Conservation (phyloP, 2,797 vertebrate genomes). For the Enteromius treurensis region DNA sequence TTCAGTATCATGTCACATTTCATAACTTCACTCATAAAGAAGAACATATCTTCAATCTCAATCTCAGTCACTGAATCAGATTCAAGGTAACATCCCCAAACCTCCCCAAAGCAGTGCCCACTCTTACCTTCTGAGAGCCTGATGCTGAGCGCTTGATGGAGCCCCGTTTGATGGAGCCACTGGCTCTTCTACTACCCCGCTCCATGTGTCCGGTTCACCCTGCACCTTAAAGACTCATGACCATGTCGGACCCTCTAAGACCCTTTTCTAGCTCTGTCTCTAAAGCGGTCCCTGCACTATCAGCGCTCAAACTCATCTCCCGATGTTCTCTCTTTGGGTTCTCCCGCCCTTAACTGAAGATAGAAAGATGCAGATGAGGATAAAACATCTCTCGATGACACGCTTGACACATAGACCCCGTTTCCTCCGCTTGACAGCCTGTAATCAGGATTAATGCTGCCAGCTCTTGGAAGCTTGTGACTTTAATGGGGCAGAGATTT, state of each 20-base stretch:
- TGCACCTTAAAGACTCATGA: conserved; percentile 34
- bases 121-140: conserved; percentile 94
- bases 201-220: conserved; percentile 34
- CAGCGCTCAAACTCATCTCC: conserved; percentile 7
- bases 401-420: conserved; percentile 78
- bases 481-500: conserved; percentile 96
- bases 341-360: conserved; percentile 71
- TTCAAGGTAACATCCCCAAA: background rate
- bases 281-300: background rate
- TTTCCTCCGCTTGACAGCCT: conserved; percentile 81
- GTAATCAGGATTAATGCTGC: conserved; percentile 96
- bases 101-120: background rate
- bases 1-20: background rate
- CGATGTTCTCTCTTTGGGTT: conserved; percentile 17
- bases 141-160: conserved; percentile 91
- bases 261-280: background rate
- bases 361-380: conserved; percentile 68
- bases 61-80: background rate
- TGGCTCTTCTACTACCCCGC: conserved; percentile 65
- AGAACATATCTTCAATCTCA: background rate
- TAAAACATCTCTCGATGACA: conserved; percentile 80
- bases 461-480: conserved; percentile 82
- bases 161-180: conserved; percentile 83
- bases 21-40: background rate
- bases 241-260: conserved; percentile 13